Evolutionary conservation across 2,797 vertebrate species (phyloP), one percentile per base, ranked within the genome.

Genomic region (Dicrostonyx torquatus): DNA sequence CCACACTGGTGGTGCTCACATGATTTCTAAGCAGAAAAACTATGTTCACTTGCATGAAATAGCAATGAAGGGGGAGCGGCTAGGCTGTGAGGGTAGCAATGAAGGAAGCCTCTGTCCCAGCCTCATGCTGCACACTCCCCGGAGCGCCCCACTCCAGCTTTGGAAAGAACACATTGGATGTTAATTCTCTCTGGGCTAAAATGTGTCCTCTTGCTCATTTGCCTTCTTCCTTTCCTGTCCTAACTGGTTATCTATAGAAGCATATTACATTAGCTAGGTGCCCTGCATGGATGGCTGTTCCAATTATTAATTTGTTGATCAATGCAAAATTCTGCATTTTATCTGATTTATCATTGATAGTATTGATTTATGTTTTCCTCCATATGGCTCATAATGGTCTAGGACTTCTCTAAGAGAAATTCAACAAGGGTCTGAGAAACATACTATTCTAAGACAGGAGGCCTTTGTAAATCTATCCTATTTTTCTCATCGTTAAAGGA

Each of bases 401-500:
- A 73, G 94, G 58, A 62, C 70, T 40, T 95, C 92, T 79, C 75
- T 89, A 18, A 94, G 40, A 97, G 73, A 86, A 84, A 94, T 79
- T 91, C 89, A 88, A 68, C 73, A 66, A 93, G 62, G 78, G 55
- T 91, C 87, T 93, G 92, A 96, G 94, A 89, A 80, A 85, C 87
- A 73, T 73, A 75, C 87, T 88, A 86, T 97, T 94, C 87, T 80
- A 78, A 95, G 50, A 96, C 88, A 96, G 97, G 93, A 92, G 89
- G 82, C 60, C 82, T 97, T 97, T 97, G 95, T 96, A 89, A 96
- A 87, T 95, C 94, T 94, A 45, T 62, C 58, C 88, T 82, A 89
- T 94, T 97, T 97, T 96, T 89, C 91, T 97, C 93, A 88, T 97
- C 89, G 94, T 96, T 96, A 80, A 96, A 97, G 95, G 93, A 96